A percentile compares a stretch with the other conserved stretches of the same genome.
These are phyloP conservation scores for Pangasius mekongensis DNA, from an alignment of 2,797 vertebrate genomes.

Conservation along the genomic window DNA sequence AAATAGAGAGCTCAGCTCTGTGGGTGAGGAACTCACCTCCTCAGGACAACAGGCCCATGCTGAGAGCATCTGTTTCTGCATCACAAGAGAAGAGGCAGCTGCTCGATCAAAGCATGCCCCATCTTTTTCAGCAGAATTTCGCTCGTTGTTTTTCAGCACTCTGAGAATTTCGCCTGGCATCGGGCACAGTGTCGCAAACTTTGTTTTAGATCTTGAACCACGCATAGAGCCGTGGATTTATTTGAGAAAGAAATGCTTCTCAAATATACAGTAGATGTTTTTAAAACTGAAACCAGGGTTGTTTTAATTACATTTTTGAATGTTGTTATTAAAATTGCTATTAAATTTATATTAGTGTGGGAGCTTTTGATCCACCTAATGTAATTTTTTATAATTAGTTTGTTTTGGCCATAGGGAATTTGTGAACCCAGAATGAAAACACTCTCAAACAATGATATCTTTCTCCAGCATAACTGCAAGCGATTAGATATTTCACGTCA, in stretches of 20 bases:
- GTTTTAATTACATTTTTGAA: constrained; percentile 8
- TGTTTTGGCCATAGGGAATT: constrained; percentile 16
- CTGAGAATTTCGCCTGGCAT: constrained; percentile 13
- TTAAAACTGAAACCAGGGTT: not conserved
- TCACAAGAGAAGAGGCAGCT: constrained; percentile 35
- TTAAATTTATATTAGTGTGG: constrained; percentile 17
- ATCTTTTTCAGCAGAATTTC: constrained; percentile 15
- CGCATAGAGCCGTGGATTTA: not conserved
- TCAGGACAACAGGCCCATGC: constrained; percentile 42
- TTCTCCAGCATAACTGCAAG: constrained; percentile 23
- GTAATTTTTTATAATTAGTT: constrained; percentile 38
- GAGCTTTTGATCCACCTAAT: constrained; percentile 28
- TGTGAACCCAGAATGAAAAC: constrained; percentile 19
- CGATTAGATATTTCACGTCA: constrained; percentile 27
- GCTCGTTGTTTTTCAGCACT: constrained; percentile 3
- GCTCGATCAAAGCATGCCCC: constrained; percentile 38
- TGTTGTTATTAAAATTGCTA: not conserved
- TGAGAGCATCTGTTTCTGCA: constrained; percentile 48
- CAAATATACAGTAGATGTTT: not conserved
- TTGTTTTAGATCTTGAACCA: not conserved
- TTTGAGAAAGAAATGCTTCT: not conserved
- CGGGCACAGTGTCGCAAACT: not conserved
- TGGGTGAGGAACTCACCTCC: constrained; percentile 44
- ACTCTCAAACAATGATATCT: constrained; percentile 17
- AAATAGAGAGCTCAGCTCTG: constrained; percentile 36